Base-by-base conservation (phyloP, 30 jellyfish, hydroid and myxozoan genomes). In the Sanderia malayensis region DNA sequence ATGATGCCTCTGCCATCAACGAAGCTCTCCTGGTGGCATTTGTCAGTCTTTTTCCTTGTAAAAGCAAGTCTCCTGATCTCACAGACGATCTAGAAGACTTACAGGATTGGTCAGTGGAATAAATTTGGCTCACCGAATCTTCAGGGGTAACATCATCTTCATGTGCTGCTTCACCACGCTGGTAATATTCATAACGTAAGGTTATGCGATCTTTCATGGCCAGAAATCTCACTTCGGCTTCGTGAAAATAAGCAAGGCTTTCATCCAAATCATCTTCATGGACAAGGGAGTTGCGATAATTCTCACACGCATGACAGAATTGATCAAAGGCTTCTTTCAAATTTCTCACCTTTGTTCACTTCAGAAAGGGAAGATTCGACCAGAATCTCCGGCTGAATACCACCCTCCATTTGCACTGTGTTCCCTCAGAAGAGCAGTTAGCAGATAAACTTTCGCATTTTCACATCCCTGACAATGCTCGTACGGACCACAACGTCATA, bases 21-120 rank as follows among this genome's bases (percentile, higher is more conserved):
- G 72, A 60, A 60, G 72, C 72, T 32, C 31, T 60, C 44, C 31
- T 60, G 28, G 72, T 60, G 18, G 72, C 72, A 60, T 32, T 60
- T 60, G 28, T 60, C 72, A 60, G 31, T 60, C 72, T 60, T 60
- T 60, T 32, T 11, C 72, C 31, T 19, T 60, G 72, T 11, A 32
- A 60, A 19, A 60, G 13, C 13, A 21, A 22, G 13, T 32, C 31
- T 19, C 72, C 6, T 11, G 72, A 60, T 32, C 72, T 60, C 26
- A 19, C 41, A 60, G 72, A 60, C 26, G 31, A 28, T 60, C 44
- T 19, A 23, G 31, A 60, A 60, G 31, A 19, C 31, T 60, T 60
- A 32, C 20, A 60, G 26, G 44, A 60, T 28, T 60, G 44, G 22
- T 26, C 26, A 41, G 15, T 41, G 8, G 55, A 41, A 41, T 31